Evolutionary conservation across 2,888 invertebrate genomes (phyloP), one percentile per base, ranked within the genome.

Genomic region (Euplexia lucipara): DNA sequence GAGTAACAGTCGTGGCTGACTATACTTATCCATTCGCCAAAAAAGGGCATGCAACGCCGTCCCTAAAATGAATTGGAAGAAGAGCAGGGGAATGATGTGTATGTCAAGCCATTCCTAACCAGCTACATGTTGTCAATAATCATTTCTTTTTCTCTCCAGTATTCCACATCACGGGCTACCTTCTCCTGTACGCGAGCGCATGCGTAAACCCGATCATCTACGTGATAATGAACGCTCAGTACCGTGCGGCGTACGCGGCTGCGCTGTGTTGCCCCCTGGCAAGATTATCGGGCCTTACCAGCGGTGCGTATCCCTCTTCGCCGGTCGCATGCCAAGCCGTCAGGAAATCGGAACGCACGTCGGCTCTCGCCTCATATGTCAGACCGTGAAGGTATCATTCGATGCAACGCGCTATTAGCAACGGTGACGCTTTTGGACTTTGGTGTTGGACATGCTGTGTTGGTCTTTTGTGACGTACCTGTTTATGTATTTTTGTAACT

Each of bases 191-290:
- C 93, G 96, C 98, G 82, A 98, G 98, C 56, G 97, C 98, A 22
- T 98, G 98, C 94, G 97, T 98, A 75, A 99, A 99, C 93, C 98
- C 98, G 2, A 98, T 99, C 79, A 98, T 99, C 91, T 99, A 99
- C 94, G 98, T 98, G 70, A 98, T 98, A 82, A 98, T 98, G 98
- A 98, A 98, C 93, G 98, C 98, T 87, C 98, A 98, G 89, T 99
- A 98, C 92, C 96, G 98, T 75, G 97, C 98, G 83, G 98, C 98
- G 54, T 98, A 98, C 94, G 97, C 97, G 77, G 97, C 97, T 0
- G 97, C 98, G 7, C 95, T 98, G 68, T 96, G 97, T 90, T 97
- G 97, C 87, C 94, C 96, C 37, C 93, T 96, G 14, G 87, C 96
- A 54, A 90, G 96, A 45, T 93, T 96, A 47, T 92, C 96, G 34